Conservation (phyloP, 2,888 invertebrate species). For the Epicampocera succincta region DNA sequence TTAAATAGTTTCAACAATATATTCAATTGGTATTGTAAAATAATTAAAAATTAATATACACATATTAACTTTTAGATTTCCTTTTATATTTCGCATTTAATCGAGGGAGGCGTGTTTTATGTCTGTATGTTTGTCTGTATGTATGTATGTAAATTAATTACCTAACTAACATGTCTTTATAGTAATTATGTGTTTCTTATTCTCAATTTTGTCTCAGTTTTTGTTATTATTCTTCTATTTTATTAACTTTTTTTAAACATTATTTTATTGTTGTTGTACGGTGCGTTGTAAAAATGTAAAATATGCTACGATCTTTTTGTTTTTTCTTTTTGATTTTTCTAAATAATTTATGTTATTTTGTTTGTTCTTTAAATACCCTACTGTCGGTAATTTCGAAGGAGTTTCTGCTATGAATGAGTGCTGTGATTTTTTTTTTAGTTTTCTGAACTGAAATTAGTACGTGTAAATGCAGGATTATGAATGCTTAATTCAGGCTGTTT, state of each 20-base stretch:
- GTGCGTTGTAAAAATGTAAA: conserved; percentile 70
- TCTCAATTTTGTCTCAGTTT: conserved; percentile 15
- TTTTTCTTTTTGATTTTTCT: too few relatives aligned
- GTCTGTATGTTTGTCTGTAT: background rate
- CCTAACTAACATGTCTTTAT: conserved; percentile 56
- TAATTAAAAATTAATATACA: conserved; percentile 24
- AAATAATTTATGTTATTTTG: background rate
- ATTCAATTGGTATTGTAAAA: conserved; percentile 29
- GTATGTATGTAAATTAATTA: conserved; percentile 53
- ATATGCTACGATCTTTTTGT: conserved; percentile 63
- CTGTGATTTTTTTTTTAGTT: background rate
- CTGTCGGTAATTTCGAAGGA: conserved; percentile 35
- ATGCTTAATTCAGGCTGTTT: background rate
- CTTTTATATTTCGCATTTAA: background rate
- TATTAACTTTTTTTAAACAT: conserved; percentile 34
- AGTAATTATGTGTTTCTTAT: background rate
- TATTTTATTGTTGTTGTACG: conserved; percentile 62
- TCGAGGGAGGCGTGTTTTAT: background rate
- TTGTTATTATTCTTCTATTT: conserved; percentile 21
- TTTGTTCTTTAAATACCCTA: conserved; percentile 38
- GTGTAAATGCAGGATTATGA: conserved; percentile 14
- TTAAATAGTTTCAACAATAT: conserved; percentile 25
- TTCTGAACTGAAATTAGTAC: background rate
- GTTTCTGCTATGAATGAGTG: conserved; percentile 38
- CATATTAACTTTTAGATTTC: conserved; percentile 15